Base-by-base conservation (phyloP, 2,888 invertebrate species). In the Cerastis rubricosa region DNA sequence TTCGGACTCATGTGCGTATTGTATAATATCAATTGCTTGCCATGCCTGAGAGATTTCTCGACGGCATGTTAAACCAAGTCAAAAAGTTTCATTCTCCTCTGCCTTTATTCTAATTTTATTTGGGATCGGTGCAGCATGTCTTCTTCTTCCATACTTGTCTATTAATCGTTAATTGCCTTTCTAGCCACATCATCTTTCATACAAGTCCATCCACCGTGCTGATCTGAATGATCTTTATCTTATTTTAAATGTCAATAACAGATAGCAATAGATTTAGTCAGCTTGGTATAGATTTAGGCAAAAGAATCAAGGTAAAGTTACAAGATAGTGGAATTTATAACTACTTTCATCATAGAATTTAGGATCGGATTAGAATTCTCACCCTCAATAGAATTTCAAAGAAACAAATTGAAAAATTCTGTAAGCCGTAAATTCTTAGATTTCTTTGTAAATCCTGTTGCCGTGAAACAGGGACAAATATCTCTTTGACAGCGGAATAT, bases 401-500 rank as follows among this genome's bases (percentile, higher is more conserved):
- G 64, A 61, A 57, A 72, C 29, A 61, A 66, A 74, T 76, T 71
- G 57, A 64, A 72, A 83, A 64, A 67, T 59, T 67, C 70, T 68
- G 9, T 51, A 65, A 86, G 25, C 70, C 45, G 25, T 65, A 57
- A 47, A 85, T 77, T 66, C 72, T 12, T n/a, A 61, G 29, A 61
- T 70, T 63, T 66, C 61, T 82, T 72, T 61, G 40, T 59, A 72
- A 77, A 65, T 63, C 73, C 78, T 84, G 75, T 74, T 71, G 66
- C 74, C 45, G 29, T 22, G 49, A 22, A 75, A 81, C 72, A 63
- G 66, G 75, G 68, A 66, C 76, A 75, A 66, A 74, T 74, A 76
- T 86, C 64, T 14, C 73, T 78, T 78, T 78, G 73, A 83, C 73
- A 54, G 47, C n/a, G 57, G 65, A 73, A 88, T 72, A 73, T 78